phyloP scores from a whole-genome alignment of 2,888 invertebrate genomes.

The Notodonta ziczac region DNA sequence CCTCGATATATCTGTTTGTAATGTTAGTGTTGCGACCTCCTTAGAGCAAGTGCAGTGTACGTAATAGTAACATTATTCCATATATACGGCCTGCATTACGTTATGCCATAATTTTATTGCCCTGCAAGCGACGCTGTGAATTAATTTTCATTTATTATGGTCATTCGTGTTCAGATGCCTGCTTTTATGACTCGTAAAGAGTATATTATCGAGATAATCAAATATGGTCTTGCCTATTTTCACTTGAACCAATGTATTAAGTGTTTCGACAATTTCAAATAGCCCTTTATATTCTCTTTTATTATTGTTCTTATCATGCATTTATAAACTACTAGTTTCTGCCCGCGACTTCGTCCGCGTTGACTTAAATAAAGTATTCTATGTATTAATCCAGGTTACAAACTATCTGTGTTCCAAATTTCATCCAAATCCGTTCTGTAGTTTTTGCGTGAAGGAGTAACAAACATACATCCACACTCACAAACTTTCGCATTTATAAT shows the following conservation, averaged over 20 bases:
- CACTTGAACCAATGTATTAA: background rate
- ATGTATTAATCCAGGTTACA: no score
- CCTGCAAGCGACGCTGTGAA: slow-evolving; percentile 9
- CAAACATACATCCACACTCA: no score
- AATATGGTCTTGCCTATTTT: background rate
- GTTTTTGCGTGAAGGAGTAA: no score
- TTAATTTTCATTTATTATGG: slow-evolving; percentile 21
- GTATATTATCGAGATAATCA: background rate
- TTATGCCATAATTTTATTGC: slow-evolving; percentile 23
- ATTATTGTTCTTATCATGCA: no score
- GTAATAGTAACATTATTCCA: slow-evolving; percentile 34
- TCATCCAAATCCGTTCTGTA: no score
- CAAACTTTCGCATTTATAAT: no score
- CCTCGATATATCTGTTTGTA: slow-evolving; percentile 1
- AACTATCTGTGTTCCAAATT: no score
- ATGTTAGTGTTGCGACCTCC: slow-evolving; percentile 21
- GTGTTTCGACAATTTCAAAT: no score
- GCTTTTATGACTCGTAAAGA: background rate
- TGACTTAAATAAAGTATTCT: no score
- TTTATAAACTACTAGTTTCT: no score
- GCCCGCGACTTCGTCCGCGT: no score
- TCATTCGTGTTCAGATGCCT: slow-evolving; percentile 12
- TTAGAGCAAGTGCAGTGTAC: slow-evolving; percentile 11
- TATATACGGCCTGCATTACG: slow-evolving; percentile 24
- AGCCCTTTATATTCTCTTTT: no score